These are phyloP conservation scores for Platycercus adscitus DNA, from an alignment of 2,113 vertebrate species.

Conservation along the genomic window DNA sequence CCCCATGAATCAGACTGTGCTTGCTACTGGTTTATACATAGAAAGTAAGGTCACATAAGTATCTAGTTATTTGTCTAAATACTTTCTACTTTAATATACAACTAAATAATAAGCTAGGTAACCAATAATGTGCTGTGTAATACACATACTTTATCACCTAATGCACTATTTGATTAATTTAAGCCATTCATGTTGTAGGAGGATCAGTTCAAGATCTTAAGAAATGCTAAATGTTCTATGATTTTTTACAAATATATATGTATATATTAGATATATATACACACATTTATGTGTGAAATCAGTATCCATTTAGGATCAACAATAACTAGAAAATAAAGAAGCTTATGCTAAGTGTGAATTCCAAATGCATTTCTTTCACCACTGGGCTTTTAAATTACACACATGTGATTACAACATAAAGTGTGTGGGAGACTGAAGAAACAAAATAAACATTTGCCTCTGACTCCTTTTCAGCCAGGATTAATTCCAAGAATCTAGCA, in stretches of 20 bases:
- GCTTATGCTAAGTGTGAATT: neutral
- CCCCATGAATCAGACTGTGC: neutral
- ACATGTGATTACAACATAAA: neutral
- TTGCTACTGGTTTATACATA: neutral
- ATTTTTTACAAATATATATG: neutral
- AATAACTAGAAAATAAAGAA: neutral
- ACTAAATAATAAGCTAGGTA: neutral
- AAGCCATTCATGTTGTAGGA: neutral
- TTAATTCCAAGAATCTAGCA: neutral
- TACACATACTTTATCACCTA: neutral
- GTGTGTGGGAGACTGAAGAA: fast-evolving
- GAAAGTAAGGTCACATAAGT: neutral
- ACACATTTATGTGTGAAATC: neutral
- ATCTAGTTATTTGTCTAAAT: neutral
- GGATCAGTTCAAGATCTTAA: neutral
- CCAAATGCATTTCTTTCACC: neutral
- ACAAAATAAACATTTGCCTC: neutral
- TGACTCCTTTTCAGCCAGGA: neutral
- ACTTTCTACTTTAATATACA: neutral
- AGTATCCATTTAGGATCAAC: neutral
- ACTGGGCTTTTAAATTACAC: neutral
- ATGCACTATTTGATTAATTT: neutral
- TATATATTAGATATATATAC: neutral
- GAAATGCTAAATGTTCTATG: neutral
- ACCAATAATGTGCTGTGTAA: neutral